A percentile compares a stretch with the other conserved stretches of the same genome.
These are phyloP conservation scores for Gastracanthus pulcherrimus DNA, from an alignment of 2,888 invertebrate genomes.

Conservation along the genomic window DNA sequence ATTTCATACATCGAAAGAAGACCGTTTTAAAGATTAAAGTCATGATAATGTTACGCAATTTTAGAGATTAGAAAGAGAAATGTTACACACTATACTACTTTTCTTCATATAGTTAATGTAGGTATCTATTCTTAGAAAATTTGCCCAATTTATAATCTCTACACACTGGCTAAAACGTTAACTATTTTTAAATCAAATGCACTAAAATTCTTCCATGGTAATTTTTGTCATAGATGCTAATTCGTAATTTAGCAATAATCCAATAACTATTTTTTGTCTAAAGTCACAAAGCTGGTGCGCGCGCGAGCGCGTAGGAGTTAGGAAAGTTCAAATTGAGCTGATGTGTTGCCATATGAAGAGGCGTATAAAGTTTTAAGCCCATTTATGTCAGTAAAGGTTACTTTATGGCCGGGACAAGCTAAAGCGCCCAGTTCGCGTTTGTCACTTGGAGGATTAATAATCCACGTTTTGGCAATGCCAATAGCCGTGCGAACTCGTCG, in stretches of 20 bases:
- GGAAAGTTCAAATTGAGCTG: conserved; percentile 33
- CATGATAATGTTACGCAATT: too few relatives aligned
- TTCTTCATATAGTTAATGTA: too few relatives aligned
- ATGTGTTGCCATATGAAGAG: conserved; percentile 15
- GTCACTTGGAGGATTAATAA: conserved; percentile 36
- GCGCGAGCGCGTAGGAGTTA: neutral
- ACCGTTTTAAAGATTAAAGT: too few relatives aligned
- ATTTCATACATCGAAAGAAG: too few relatives aligned
- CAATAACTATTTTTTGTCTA: neutral
- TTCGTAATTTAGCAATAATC: neutral
- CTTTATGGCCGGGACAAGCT: conserved; percentile 42
- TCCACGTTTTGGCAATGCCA: neutral
- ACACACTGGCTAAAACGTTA: too few relatives aligned
- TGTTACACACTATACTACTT: too few relatives aligned
- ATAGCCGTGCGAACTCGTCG: neutral
- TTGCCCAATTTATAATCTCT: too few relatives aligned
- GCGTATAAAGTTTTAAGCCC: conserved; percentile 44
- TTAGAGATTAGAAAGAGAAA: too few relatives aligned
- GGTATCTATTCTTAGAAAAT: too few relatives aligned
- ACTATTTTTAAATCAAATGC: too few relatives aligned
- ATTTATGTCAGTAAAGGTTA: conserved; percentile 23
- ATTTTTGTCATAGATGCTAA: neutral
- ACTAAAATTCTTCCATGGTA: too few relatives aligned
- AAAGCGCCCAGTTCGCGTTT: neutral
- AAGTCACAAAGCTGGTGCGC: neutral